Conservation (phyloP, 2,113 vertebrate genomes). For the Phocoena sinus region DNA sequence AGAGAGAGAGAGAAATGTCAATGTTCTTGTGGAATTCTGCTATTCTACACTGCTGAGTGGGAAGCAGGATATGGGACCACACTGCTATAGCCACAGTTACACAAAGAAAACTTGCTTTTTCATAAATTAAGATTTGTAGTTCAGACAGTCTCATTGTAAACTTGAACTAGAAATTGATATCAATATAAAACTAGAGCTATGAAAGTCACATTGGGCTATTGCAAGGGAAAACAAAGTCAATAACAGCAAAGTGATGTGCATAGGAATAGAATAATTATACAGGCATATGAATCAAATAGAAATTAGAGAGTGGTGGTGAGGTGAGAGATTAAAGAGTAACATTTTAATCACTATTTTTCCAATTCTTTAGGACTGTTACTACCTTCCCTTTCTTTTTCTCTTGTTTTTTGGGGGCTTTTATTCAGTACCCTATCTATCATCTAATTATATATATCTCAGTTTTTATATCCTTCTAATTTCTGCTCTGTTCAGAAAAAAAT, state of each 20-base stretch:
- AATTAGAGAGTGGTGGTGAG: background rate
- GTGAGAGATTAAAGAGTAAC: background rate
- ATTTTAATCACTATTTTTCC: background rate
- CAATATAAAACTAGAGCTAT: background rate
- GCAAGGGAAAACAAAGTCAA: background rate
- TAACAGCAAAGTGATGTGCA: background rate
- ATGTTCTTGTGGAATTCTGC: background rate
- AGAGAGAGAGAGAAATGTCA: background rate
- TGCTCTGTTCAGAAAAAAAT: background rate
- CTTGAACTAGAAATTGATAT: background rate
- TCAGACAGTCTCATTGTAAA: background rate
- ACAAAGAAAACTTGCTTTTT: background rate
- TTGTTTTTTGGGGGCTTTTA: background rate
- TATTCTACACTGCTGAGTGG: background rate
- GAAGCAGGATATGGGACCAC: accelerated
- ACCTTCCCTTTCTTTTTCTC: background rate
- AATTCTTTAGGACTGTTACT: background rate
- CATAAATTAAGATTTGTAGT: background rate
- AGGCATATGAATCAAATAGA: background rate
- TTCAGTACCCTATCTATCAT: background rate
- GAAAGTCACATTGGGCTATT: background rate
- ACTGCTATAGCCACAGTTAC: no score
- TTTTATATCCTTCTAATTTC: background rate
- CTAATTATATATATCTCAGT: background rate
- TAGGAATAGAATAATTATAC: background rate